Evolutionary conservation across 2,888 invertebrate species (phyloP), one percentile per base, ranked within the genome.

Genomic region (Metalampra italica): DNA sequence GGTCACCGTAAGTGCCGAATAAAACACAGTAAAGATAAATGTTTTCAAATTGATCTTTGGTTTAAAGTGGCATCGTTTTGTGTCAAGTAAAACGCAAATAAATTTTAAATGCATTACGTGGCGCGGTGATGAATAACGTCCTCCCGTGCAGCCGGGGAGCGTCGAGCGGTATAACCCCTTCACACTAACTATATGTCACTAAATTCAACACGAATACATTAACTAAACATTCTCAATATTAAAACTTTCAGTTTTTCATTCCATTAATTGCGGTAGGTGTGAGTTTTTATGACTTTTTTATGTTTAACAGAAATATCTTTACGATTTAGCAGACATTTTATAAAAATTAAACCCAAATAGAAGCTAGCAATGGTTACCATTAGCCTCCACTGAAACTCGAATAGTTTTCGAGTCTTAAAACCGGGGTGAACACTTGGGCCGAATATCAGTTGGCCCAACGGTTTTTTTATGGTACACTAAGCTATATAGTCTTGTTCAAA

Each of bases 21-120:
- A 63, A 66, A 64, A 62, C 57, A 56, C 53, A 64, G 53, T 59
- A 64, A 72, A 71, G 70, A 74, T 68, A 62, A 64, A 68, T 67
- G 69, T 73, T 72, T 69, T 65, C 59, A 64, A 69, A 66, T 68
- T 62, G 70, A 72, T 71, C 71, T 75, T 71, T 66, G 64, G 75
- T 78, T 67, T 63, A 62, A 72, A 67, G 62, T 69, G 74, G 65
- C 58, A 64, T 49, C 60, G 77, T 77, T 46, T 46, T 11, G n/a
- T 76, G 71, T 71, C 57, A 67, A 62, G 78, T 82, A 72, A 82
- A 81, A 82, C 76, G 81, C 79, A 81, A 76, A 87, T 87, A 86
- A 85, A 87, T 86, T 79, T 77, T 66, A 75, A 80, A 75, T 71
- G 78, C 84, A 84, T 86, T 84, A 79, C 80, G 70, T 61, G 61